Conservation (phyloP, 2,797 vertebrate genomes). For the Hemitrygon akajei region DNA sequence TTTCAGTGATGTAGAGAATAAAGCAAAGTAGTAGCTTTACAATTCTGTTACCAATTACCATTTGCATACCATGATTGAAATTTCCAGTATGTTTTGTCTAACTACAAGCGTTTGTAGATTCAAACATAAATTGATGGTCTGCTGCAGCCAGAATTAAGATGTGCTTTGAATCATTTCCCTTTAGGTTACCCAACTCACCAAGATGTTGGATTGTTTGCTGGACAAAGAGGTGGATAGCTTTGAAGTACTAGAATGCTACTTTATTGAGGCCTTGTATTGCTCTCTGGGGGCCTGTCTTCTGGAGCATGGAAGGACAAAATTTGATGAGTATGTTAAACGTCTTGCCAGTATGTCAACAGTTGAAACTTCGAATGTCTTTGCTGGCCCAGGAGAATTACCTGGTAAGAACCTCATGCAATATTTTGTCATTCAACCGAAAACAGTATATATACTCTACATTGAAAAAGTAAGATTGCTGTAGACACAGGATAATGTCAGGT, state of each 20-base stretch:
- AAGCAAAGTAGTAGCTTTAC: neutral
- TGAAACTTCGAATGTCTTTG: slow-evolving; percentile 56
- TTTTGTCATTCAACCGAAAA: neutral
- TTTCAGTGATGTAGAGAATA: neutral
- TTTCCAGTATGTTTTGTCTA: neutral
- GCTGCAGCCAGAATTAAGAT: neutral
- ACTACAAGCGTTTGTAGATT: no score
- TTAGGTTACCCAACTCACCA: slow-evolving; percentile 78
- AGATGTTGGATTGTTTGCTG: slow-evolving; percentile 73
- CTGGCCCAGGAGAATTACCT: slow-evolving; percentile 78
- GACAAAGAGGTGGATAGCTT: slow-evolving; percentile 54
- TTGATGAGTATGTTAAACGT: slow-evolving; percentile 77
- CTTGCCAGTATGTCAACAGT: slow-evolving; percentile 63
- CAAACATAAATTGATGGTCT: neutral
- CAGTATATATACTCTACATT: neutral
- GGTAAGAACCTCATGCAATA: slow-evolving; percentile 55
- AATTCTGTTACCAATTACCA: neutral
- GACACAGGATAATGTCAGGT: neutral
- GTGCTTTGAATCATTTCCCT: neutral
- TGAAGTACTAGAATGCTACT: slow-evolving; percentile 76
- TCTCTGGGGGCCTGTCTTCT: slow-evolving; percentile 80
- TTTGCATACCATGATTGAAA: neutral
- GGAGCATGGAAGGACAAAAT: slow-evolving; percentile 63
- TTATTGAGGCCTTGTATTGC: slow-evolving; percentile 85
- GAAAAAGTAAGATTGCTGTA: neutral